Base-by-base conservation (phyloP, 2,888 invertebrate genomes). In the Scotopteryx bipunctaria region DNA sequence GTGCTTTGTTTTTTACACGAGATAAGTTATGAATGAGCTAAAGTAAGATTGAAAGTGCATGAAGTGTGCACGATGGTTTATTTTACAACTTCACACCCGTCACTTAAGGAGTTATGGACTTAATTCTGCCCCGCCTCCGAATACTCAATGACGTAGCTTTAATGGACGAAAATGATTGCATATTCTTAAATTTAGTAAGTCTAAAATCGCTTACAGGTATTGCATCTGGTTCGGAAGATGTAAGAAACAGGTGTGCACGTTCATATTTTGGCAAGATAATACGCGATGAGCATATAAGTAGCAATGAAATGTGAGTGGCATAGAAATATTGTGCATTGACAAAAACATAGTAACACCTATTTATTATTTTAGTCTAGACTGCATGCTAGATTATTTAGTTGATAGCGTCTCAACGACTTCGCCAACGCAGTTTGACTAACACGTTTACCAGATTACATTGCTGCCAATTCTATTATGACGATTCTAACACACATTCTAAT, bases 1-100 rank as follows among this genome's bases (percentile, higher is more conserved):
- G 59, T 56, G 57, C 57, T 60, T 48, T 57, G 48, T 58, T 64
- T 40, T 51, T 66, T 63, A 67, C 57, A 54, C 61, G 49, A 53
- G 56, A 25, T 55, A 37, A 49, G 48, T 54, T 53, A 47, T 47
- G 43, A 47, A 53, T 53, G 42, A 80, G 71, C 67, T 68, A 67
- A 73, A 81, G 71, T 66, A 81, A 86, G 81, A 87, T 79, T 74
- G 87, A 86, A 83, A 86, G 84, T 86, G 86, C 86, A 86, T 82
- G 71, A 68, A 66, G 67, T 70, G 57, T 82, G 78, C 78, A 79
- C 71, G 75, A 73, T 81, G 77, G 81, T 86, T 81, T 83, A 85
- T 83, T 33, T 82, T 71, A 66, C 78, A 76, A 83, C 83, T 82
- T 81, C 72, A 68, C 78, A 76, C 73, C 76, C 76, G 76, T 81